Base-by-base conservation (phyloP, 1,140 invertebrate species). In the Drosophila tristis region DNA sequence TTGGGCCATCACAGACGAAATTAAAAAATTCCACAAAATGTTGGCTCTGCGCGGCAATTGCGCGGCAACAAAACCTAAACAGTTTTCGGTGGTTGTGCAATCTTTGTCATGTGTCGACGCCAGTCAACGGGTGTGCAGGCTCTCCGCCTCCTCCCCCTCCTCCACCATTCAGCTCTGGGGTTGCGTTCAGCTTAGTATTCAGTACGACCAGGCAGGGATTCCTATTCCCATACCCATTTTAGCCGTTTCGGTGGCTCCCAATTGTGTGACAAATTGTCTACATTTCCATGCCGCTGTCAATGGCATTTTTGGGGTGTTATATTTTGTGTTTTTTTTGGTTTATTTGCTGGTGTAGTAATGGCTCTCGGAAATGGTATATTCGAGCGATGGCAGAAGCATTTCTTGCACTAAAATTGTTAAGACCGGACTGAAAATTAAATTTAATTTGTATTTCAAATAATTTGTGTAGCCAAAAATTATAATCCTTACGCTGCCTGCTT, bases 241-340 rank as follows among this genome's bases (percentile, higher is more conserved):
- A 57, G 42, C 55, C 55, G 45, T 57, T 71, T 54, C 35, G 63
- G 62, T 50, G 75, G 55, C 48, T 63, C 54, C 62, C 76, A 90
- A 89, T 89, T 84, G 84, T 84, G 84, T 89, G 84, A 89, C 73
- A 89, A 89, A 89, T 89, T 84, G 84, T 89, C 62, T 58, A 64
- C 62, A 77, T 79, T 82, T 82, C 58, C 74, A 63, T 75, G 71
- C 57, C 61, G 56, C 70, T 75, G 70, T 58, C 60, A 74, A 70
- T 82, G 44, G 50, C 31, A 53, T 50, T 53, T 53, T 50, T 53
- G 4, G 9, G 35, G 9, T 8, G 31, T 39, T 39, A 5, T n/a
- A 2, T 11, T 11, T 29, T 13, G n/a, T n/a, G n/a, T 29, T 43
- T 54, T 25, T 56, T 57, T 45, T 29, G 29, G n/a, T 29, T n/a